A percentile compares a stretch with the other conserved stretches of the same genome.
These are phyloP conservation scores for Rhabdomys dilectus DNA, from an alignment of 2,113 vertebrate species.

Conservation along the genomic window DNA sequence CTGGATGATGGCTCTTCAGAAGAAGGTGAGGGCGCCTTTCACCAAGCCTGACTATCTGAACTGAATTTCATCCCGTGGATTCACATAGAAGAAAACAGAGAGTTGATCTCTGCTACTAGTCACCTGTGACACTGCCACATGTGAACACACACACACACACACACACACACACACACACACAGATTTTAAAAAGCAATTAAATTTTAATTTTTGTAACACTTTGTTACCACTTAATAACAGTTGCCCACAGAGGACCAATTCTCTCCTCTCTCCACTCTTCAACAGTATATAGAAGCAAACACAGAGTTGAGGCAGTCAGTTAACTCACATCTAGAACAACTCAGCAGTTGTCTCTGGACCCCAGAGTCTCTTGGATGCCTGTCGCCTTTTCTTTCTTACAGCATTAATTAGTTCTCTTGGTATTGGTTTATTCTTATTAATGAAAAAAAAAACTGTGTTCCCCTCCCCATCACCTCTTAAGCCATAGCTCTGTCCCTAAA, in stretches of 20 bases:
- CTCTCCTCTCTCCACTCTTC: background rate
- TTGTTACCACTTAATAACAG: background rate
- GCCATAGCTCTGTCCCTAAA: background rate
- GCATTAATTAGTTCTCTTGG: background rate
- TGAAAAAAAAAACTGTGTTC: background rate
- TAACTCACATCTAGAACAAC: background rate
- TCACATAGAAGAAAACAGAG: background rate
- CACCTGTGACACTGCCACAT: background rate
- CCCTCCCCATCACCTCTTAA: background rate
- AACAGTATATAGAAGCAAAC: background rate
- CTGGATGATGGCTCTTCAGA: background rate
- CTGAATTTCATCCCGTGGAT: too few relatives aligned
- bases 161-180: background rate
- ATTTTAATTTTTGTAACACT: conserved; percentile 30
- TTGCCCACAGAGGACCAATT: background rate
- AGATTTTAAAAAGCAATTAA: background rate
- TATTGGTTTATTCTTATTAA: background rate
- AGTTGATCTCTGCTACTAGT: background rate
- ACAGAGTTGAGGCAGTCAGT: background rate
- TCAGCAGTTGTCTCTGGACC: background rate
- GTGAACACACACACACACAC: background rate
- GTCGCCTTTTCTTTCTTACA: background rate
- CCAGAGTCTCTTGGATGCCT: background rate
- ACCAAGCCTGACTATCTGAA: background rate
- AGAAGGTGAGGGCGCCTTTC: background rate